A percentile compares a stretch with the other conserved stretches of the same genome.
phyloP scores from a whole-genome alignment of 2,797 vertebrate species.

The Spinus pinus region DNA sequence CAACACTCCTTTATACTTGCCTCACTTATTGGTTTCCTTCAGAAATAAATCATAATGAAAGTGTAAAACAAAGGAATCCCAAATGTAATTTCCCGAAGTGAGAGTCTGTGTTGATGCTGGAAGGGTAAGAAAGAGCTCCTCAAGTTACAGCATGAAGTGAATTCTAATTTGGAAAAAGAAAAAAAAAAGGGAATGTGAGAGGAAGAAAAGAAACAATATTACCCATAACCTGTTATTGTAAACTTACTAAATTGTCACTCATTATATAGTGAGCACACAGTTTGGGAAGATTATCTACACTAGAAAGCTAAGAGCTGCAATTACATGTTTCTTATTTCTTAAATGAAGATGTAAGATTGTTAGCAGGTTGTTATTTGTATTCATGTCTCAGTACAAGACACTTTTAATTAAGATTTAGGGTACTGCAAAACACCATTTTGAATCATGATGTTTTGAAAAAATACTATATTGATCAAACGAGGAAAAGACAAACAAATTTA shows the following conservation, averaged over 20 bases:
- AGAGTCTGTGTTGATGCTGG: background rate
- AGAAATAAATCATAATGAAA: background rate
- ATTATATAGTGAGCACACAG: background rate
- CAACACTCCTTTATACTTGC: background rate
- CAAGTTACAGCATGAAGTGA: background rate
- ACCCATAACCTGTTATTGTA: background rate
- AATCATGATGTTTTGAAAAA: background rate
- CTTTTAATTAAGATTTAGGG: background rate
- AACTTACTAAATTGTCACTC: background rate
- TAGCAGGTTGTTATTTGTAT: background rate
- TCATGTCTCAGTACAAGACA: background rate
- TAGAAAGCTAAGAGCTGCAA: background rate
- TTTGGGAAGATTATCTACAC: background rate
- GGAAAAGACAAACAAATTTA: background rate
- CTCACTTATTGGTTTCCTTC: background rate
- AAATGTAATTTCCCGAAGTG: background rate
- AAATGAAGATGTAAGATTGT: background rate
- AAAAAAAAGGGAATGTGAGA: background rate
- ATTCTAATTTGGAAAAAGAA: background rate
- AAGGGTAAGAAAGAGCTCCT: background rate
- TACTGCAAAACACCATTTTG: background rate
- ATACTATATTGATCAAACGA: background rate
- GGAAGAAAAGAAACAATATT: background rate
- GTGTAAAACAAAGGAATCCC: background rate
- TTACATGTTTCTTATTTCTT: background rate